These are phyloP conservation scores for Abrostola tripartita DNA, from an alignment of 2,888 invertebrate species.

Conservation along the genomic window DNA sequence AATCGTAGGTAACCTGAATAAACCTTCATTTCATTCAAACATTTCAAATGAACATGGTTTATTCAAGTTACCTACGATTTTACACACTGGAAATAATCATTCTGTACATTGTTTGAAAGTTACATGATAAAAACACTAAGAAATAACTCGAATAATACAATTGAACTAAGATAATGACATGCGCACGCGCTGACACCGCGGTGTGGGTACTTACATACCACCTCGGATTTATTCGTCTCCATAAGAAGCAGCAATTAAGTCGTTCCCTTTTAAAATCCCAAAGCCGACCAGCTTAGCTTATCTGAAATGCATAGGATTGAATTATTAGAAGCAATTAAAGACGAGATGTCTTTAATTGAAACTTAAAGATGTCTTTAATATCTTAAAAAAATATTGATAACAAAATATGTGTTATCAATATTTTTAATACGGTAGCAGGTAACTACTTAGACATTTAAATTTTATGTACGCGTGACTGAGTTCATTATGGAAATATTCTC, in stretches of 20 bases:
- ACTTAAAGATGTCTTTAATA: too few relatives aligned
- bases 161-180: conserved; percentile 65
- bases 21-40: conserved; percentile 40
- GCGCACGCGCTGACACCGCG: conserved; percentile 70
- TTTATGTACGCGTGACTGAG: conserved; percentile 84
- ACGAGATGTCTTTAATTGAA: too few relatives aligned
- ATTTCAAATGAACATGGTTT: conserved; percentile 37
- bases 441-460: conserved; percentile 84
- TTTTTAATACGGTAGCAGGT: conserved; percentile 87
- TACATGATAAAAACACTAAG: conserved; percentile 24
- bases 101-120: conserved; percentile 25
- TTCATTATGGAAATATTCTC: conserved; percentile 79
- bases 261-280: conserved; percentile 75
- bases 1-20: conserved; percentile 54
- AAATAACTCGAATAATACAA: conserved; percentile 40
- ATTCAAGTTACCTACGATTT: conserved; percentile 53
- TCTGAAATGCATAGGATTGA: conserved; percentile 81
- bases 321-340: conserved; percentile 85
- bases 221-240: conserved; percentile 70
- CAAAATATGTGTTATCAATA: conserved; percentile 86
- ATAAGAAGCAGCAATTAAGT: conserved; percentile 77
- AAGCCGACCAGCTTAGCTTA: conserved; percentile 72
- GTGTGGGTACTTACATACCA: conserved; percentile 61
- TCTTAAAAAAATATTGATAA: too few relatives aligned
- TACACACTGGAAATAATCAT: conserved; percentile 21